A percentile compares a stretch with the other conserved stretches of the same genome.
phyloP scores from a whole-genome alignment of 2,113 vertebrate species.

The Gasterosteus aculeatus region DNA sequence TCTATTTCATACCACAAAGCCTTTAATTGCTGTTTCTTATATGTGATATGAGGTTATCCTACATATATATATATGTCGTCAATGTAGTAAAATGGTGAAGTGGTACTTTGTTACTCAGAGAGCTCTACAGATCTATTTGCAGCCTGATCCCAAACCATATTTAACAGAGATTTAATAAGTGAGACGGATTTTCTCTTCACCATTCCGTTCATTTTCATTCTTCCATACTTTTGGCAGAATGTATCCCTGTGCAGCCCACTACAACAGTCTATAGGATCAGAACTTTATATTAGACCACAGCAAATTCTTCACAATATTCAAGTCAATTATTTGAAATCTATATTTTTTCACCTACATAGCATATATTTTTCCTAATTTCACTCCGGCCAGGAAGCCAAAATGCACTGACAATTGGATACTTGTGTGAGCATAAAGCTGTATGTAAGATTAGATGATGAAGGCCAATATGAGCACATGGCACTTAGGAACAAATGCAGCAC shows the following conservation, averaged over 20 bases:
- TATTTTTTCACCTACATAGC: conserved; percentile 11
- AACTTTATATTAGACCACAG: conserved; percentile 6
- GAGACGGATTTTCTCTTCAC: conserved; percentile 14
- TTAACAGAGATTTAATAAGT: conserved; percentile 7
- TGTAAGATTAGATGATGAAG: not conserved
- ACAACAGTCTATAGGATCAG: conserved; percentile 15
- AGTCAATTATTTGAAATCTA: conserved; percentile 10
- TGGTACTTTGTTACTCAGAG: not conserved
- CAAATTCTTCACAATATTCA: conserved; percentile 5
- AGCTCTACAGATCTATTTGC: not conserved
- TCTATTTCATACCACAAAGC: conserved; percentile 38
- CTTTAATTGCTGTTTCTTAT: conserved; percentile 2
- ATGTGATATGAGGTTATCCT: not conserved
- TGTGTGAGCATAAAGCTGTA: conserved; percentile 17
- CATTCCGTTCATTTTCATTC: conserved; percentile 21
- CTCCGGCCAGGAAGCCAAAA: not conserved
- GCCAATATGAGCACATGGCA: conserved; percentile 21
- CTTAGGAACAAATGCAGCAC: not conserved
- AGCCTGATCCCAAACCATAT: conserved; percentile 28
- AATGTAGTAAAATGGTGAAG: conserved; percentile 7
- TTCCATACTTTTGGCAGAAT: conserved; percentile 13
- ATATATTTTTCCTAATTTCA: conserved; percentile 3
- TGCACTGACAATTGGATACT: not conserved
- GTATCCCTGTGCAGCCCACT: not conserved
- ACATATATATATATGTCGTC: not conserved